Percentiles rank a stretch among this genome's conserved stretches.
Conservation (phyloP, 2,113 vertebrate species). For the Tragelaphus buxtoni region DNA sequence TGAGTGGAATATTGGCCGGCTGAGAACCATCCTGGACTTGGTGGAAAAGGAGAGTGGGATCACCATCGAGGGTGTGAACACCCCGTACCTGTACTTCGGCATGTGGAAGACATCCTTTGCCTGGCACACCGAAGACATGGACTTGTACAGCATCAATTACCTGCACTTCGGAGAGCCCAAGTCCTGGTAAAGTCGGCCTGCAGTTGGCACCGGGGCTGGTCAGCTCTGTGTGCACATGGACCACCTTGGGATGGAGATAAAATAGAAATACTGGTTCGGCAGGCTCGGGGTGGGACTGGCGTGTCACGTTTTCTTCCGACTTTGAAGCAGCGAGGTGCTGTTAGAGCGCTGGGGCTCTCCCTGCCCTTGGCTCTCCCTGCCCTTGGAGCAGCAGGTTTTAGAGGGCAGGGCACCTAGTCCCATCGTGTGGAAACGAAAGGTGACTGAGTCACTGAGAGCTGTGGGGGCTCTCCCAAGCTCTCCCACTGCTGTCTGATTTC, state of each 20-base stretch:
- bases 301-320: not conserved
- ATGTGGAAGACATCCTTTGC: constrained; percentile 99
- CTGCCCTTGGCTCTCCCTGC: not conserved
- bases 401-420: not conserved
- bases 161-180: constrained; percentile 97
- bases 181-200: constrained; percentile 87
- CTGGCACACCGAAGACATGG: constrained; percentile 99
- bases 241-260: not conserved
- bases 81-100: constrained; percentile 94
- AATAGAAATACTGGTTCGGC: not conserved
- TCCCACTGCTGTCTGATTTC: not conserved
- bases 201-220: not conserved
- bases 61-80: constrained; percentile 95
- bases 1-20: constrained; percentile 93
- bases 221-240: not conserved
- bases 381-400: not conserved
- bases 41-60: constrained; percentile 94
- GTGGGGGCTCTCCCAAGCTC: not conserved
- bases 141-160: constrained; percentile 97
- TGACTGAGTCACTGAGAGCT: not conserved
- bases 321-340: not conserved
- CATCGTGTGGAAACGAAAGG: fast-evolving
- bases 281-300: not conserved
- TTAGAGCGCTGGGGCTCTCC: not conserved
- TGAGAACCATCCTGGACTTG: constrained; percentile 93